Conservation (phyloP, 1,140 invertebrate species). For the Drosophila sechellia region DNA sequence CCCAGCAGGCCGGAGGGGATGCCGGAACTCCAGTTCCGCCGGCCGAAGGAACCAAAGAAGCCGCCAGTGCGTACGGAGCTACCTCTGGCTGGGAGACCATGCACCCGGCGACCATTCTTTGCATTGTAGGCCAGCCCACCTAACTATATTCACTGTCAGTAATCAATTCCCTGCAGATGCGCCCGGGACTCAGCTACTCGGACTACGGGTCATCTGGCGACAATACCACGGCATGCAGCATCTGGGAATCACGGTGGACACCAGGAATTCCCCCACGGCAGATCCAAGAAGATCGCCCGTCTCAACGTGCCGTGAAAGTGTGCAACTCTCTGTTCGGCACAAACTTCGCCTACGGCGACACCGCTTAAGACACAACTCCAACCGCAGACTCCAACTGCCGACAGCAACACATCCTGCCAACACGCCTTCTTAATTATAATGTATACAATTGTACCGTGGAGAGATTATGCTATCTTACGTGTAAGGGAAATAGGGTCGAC, state of each 20-base stretch:
- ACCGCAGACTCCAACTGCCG: too few relatives aligned
- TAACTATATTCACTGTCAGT: background rate
- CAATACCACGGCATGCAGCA: slow-evolving; percentile 86
- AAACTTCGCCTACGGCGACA: slow-evolving; percentile 61
- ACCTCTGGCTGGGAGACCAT: slow-evolving; percentile 86
- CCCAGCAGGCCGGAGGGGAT: slow-evolving; percentile 54
- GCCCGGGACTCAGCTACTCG: slow-evolving; percentile 87
- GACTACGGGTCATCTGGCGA: slow-evolving; percentile 87
- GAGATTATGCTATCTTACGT: too few relatives aligned
- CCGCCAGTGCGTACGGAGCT: slow-evolving; percentile 85
- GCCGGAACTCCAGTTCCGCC: slow-evolving; percentile 13
- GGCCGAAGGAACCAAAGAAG: slow-evolving; percentile 83
- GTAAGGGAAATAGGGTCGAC: too few relatives aligned
- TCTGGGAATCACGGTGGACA: slow-evolving; percentile 85
- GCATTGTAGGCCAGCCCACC: slow-evolving; percentile 75
- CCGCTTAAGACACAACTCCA: slow-evolving; percentile 1
- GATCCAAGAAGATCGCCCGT: slow-evolving; percentile 86
- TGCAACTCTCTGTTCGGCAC: slow-evolving; percentile 85
- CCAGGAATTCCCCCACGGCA: slow-evolving; percentile 85
- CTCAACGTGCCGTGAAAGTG: slow-evolving; percentile 85
- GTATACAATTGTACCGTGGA: too few relatives aligned
- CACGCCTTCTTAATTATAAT: too few relatives aligned
- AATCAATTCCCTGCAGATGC: slow-evolving; percentile 86
- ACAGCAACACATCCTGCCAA: too few relatives aligned
- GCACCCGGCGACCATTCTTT: slow-evolving; percentile 90